Base-by-base conservation (phyloP, 2,888 invertebrate species). In the Drosophila robusta region DNA sequence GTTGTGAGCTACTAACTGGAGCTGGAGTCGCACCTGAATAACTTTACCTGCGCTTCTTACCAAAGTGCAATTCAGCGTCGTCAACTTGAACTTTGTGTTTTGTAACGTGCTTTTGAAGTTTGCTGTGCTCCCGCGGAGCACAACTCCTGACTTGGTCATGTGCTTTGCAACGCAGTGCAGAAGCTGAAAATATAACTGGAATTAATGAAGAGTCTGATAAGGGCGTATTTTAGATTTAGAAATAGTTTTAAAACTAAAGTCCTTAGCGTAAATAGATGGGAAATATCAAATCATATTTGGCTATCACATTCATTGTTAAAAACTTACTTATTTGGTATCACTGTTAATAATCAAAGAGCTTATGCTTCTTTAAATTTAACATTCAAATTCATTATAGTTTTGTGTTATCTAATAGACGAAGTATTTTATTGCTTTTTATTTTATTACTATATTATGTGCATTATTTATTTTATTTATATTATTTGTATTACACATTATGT, bases 51-150 rank as follows among this genome's bases (percentile, higher is more conserved):
- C 46, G 50, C 56, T 74, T 70, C 77, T 61, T 64, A 52, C 60
- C 83, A 83, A 80, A 80, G 80, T 80, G 80, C 80, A 83, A 75
- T 80, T 83, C 80, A 75, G 75, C 83, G 75, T 83, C 72, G 75
- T 80, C 83, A 83, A 80, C 75, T 80, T 83, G 80, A 80, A 80
- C 83, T 82, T 80, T 78, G 75, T 71, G 68, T 55, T 75, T 65
- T 60, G 78, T 32, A 63, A 60, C 63, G 63, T 56, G 61, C 58
- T 61, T 3, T 16, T 12, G 11, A 75, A 66, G 58, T 73, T 56
- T 56, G 14, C 11, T 11, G 16, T 45, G 22, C 36, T 46, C 16
- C 34, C n/a, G 22, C 9, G 3, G 7, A 50, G 50, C 39, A 51
- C n/a, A 58, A 11, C 46, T 22, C 42, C 41, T 42, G 44, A 42